phyloP scores from a whole-genome alignment of 1,140 invertebrate species.

The Hypsibius dujardini region DNA sequence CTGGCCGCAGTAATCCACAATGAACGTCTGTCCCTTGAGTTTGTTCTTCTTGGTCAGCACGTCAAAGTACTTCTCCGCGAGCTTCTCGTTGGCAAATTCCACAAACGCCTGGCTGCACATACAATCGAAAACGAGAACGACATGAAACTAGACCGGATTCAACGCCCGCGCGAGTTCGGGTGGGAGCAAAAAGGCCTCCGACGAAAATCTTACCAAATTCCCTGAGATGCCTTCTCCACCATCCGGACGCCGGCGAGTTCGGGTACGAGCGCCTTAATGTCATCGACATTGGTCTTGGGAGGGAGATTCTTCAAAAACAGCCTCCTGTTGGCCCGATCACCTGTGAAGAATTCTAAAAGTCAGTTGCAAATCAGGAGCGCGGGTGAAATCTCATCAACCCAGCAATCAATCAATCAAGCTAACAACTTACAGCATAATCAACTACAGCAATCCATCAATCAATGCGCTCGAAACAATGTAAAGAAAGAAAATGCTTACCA shows the following conservation, averaged over 20 bases:
- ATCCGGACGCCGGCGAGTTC: not conserved
- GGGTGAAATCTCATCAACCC: not conserved
- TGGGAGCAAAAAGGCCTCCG: not conserved
- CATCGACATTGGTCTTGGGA: not conserved
- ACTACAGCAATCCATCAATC: no score
- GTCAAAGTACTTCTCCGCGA: not conserved
- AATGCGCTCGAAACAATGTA: no score
- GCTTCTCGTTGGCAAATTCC: not conserved
- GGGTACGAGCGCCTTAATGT: slow-evolving; percentile 2
- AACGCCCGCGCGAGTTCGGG: no score
- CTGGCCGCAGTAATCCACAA: slow-evolving; percentile 12
- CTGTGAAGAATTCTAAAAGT: slow-evolving; percentile 3
- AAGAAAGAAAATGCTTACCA: no score
- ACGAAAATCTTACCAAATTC: not conserved
- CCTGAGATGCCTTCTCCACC: not conserved
- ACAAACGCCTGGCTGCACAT: slow-evolving; percentile 1
- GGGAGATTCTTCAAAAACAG: slow-evolving; percentile 14
- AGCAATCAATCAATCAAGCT: not conserved
- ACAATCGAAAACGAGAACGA: no score
- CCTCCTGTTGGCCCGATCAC: not conserved
- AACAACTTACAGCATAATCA: not conserved
- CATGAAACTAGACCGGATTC: no score
- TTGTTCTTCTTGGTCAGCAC: slow-evolving; percentile 9
- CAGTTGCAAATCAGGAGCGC: not conserved
- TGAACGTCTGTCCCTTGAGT: slow-evolving; percentile 15